These are phyloP conservation scores for Centruroides vittatus DNA, from an alignment of 1,140 invertebrate species.

Conservation along the genomic window DNA sequence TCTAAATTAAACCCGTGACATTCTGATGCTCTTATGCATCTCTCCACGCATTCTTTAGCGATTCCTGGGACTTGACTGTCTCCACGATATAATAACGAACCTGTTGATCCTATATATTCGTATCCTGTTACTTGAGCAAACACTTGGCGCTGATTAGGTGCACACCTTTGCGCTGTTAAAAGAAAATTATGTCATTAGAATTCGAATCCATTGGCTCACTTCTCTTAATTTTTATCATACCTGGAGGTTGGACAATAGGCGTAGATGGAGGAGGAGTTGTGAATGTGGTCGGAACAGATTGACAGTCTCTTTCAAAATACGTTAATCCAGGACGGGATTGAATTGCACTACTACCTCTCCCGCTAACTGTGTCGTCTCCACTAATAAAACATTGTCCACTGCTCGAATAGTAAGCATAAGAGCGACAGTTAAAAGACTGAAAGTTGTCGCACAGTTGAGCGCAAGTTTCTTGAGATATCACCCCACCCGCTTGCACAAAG, in stretches of 20 bases:
- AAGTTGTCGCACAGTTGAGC: slow-evolving; percentile 29
- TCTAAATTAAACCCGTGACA: slow-evolving; percentile 33
- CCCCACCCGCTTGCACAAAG: slow-evolving; percentile 25
- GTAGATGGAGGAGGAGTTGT: slow-evolving; percentile 4
- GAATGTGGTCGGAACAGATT: slow-evolving; percentile 11
- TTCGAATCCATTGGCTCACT: too few relatives aligned
- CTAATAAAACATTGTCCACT: slow-evolving; percentile 35
- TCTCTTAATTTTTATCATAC: neutral
- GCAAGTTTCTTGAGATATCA: slow-evolving; percentile 29
- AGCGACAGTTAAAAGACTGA: slow-evolving; percentile 31
- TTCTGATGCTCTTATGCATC: slow-evolving; percentile 26
- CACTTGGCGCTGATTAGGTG: slow-evolving; percentile 23
- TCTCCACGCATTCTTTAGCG: slow-evolving; percentile 26
- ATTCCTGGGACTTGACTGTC: slow-evolving; percentile 24
- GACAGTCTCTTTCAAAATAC: slow-evolving; percentile 32
- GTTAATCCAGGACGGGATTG: slow-evolving; percentile 30
- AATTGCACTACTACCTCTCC: slow-evolving; percentile 17
- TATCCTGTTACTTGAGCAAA: slow-evolving; percentile 33
- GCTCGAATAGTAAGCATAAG: slow-evolving; percentile 32
- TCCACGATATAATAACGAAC: slow-evolving; percentile 23
- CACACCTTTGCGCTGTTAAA: slow-evolving; percentile 5
- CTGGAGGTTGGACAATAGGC: neutral
- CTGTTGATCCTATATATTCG: slow-evolving; percentile 27
- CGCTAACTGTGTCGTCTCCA: slow-evolving; percentile 23
- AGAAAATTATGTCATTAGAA: too few relatives aligned